Base-by-base conservation (phyloP, 2,797 vertebrate species). In the Crypturellus tataupa region DNA sequence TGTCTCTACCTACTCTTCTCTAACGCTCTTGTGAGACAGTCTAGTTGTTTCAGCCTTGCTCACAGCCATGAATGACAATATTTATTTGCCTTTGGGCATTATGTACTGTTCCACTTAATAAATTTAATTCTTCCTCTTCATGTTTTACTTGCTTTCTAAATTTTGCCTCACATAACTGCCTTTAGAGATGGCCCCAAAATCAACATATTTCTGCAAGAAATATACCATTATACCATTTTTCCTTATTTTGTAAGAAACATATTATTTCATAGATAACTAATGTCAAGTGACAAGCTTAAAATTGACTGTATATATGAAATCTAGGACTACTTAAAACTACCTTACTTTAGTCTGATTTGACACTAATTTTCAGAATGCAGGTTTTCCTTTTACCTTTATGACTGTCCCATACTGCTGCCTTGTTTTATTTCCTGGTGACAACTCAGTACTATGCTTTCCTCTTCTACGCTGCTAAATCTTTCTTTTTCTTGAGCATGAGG, bases 61-160 rank as follows among this genome's bases (percentile, higher is more conserved):
- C 9, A 4, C 47, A 76, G 82, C 59, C 93, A 59, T 68, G 73
- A 92, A 91, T 79, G 89, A 79, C 31, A 67, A 67, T 67, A 82
- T 89, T 95, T 95, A 95, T 91, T 93, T 93, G 62, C 80, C 78
- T 94, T 77, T 91, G 89, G 91, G 94, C 75, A 62, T 79, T 92
- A 79, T 53, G 60, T 90, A 70, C 73, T 88, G 56, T 96, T 95
- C 73, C 69, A 85, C 73, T 86, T 93, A 86, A 89, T 92, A 84
- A 91, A 91, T 94, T 71, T 89, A 92, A 79, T 94, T 93, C 46
- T 84, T 85, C 70, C 40, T 91, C 64, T 82, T 94, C 58, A 51
- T 6, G 3, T 91, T 92, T 91, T 93, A 85, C 87, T 93, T 96
- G 44, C 68, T 72, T 85, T 37, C 60, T 93, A 84, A 94, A 89